These are phyloP conservation scores for Accipiter cooperii DNA, from an alignment of 2,113 vertebrate species.

Conservation along the genomic window DNA sequence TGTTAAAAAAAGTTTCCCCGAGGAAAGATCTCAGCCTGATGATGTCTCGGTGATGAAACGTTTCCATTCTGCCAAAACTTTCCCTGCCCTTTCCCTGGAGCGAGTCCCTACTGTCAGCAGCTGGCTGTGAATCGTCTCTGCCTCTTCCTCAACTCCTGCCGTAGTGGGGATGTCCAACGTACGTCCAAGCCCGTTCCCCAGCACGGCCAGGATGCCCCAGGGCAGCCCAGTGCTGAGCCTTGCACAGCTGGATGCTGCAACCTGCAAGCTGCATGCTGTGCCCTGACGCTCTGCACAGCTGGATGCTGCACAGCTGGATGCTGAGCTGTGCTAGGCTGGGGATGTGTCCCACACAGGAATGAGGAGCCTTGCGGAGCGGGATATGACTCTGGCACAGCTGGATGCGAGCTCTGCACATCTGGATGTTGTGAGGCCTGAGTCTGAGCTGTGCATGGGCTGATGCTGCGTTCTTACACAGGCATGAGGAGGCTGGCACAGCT, in stretches of 20 bases:
- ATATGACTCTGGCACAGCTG: background rate
- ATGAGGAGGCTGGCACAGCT: background rate
- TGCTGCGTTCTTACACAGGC: accelerated
- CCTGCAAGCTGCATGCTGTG: background rate
- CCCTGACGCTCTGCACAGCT: background rate
- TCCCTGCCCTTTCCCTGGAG: background rate
- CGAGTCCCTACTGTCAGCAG: background rate
- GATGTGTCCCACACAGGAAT: too few relatives aligned
- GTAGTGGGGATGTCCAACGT: accelerated
- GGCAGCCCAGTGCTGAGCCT: background rate
- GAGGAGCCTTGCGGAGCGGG: background rate
- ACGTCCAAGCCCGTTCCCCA: accelerated
- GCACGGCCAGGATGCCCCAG: accelerated
- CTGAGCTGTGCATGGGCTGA: background rate
- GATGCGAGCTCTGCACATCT: background rate
- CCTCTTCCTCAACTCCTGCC: background rate
- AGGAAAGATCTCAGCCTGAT: background rate
- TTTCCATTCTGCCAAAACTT: background rate
- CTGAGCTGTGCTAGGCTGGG: too few relatives aligned
- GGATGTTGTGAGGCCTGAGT: background rate
- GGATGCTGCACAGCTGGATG: background rate
- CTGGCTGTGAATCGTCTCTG: background rate
- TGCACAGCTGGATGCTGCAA: background rate
- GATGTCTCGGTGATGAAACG: background rate
- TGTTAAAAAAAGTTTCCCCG: background rate